Base-by-base conservation (phyloP, 1,140 invertebrate genomes). In the Nebria ingens region DNA sequence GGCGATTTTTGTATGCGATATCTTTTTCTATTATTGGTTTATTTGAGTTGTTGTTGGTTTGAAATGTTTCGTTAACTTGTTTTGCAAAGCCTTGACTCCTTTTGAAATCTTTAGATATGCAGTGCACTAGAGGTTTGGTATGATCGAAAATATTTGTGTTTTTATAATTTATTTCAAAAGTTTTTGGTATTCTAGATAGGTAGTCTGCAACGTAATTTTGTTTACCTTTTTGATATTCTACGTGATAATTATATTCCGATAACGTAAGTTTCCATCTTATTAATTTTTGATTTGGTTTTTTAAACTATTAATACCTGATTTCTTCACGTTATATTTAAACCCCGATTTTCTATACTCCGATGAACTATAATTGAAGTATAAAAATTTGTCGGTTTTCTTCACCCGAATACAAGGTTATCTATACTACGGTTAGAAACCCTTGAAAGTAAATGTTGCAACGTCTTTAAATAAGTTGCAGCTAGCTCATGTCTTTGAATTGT, bases 191-290 rank as follows among this genome's bases (percentile, higher is more conserved):
- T 6, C 68, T 60, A 11, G 68, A 72, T 29, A 73, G 49, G 6
- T 62, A 64, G 56, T 74, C 73, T 2, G 69, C 70, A 15, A 68
- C 69, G 4, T 55, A 58, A 57, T 74, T 75, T 17, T 57, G 54
- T 61, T 61, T 65, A 4, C 71, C 71, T 4, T 60, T 62, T 65
- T 70, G 72, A 53, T 76, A 73, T 21, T 60, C 49, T 1, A 79
- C 71, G 53, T 71, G 58, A 59, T 71, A 76, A 21, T 72, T 58
- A 62, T 71, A 79, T 56, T 75, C 70, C 13, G 58, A 53, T n/a
- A 73, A 51, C 63, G 62, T 59, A 2, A 70, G 34, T 29, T 67
- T 50, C 75, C 76, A 80, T 55, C 73, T 61, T 2, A 72, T 61
- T 17, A 80, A 58, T 56, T 68, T 56, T 21, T 62, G 65, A 2